Base-by-base conservation (phyloP, 2,797 vertebrate species). In the Geotrypetes seraphini region DNA sequence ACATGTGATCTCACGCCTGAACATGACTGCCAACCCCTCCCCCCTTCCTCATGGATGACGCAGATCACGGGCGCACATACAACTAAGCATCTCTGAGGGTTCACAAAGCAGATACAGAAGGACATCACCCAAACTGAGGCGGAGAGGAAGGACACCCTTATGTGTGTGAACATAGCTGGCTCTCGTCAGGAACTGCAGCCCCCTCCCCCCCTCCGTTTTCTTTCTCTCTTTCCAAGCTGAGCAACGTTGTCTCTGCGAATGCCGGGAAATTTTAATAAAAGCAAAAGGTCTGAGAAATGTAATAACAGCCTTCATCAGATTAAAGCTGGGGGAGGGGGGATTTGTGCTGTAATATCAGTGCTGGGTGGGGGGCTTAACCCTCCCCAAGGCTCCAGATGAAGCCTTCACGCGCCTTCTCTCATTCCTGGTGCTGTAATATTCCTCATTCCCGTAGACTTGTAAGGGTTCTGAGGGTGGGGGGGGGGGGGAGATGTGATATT, bases 261-360 rank as follows among this genome's bases (percentile, higher is more conserved):
- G 85, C 88, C 86, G 89, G 88, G 88, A 90, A 78, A 89, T 92
- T 91, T 92, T 92, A 92, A 92, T 92, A 92, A 92, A 87, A 88
- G 84, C 88, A 88, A 57, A 87, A 87, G 86, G 81, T 78, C 86
- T 86, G 86, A 77, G 86, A 90, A 87, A 91, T 91, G 87, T 88
- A 92, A 92, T 92, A 90, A 90, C 88, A 78, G 88, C 87, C 86
- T 88, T 92, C 87, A 92, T 92, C 87, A 91, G 89, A 92, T 92
- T 92, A 92, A 83, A 80, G n/a, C 77, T 81, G 85, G 77, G 78
- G 78, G 89, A 85, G 77, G 78, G 78, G 89, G 87, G 85, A 88
- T 85, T 78, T 51, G 80, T 87, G 87, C 87, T 78, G 86, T 72
- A 89, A 90, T 89, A 88, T 89, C 85, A 83, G 79, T 78, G 22